Conservation (phyloP, 2,113 vertebrate species). For the Microcebus ravelobensis region DNA sequence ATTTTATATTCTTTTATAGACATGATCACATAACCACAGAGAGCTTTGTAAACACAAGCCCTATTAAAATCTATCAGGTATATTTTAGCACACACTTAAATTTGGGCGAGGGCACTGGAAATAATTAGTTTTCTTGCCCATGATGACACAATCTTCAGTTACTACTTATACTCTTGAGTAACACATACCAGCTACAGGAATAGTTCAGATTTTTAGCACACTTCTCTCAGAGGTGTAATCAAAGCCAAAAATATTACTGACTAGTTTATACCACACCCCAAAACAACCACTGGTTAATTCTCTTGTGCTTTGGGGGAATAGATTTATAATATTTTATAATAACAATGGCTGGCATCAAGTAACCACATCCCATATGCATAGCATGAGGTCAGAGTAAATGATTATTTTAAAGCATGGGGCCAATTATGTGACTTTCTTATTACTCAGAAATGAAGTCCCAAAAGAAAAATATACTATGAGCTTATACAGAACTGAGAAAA, state of each 20-base stretch:
- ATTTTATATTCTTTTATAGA: conserved; percentile 43
- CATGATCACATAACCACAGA: conserved; percentile 53
- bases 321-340: conserved; percentile 43
- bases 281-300: conserved; percentile 14
- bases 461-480: neutral
- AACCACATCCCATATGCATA: neutral
- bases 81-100: neutral
- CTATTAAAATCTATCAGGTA: neutral
- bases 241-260: conserved; percentile 11
- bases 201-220: neutral
- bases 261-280: conserved; percentile 6
- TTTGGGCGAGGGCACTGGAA: neutral
- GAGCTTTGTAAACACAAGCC: neutral
- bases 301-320: neutral
- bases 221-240: conserved; percentile 37
- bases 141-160: conserved; percentile 13
- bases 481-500: neutral
- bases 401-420: conserved; percentile 27
- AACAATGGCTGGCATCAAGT: neutral
- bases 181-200: neutral
- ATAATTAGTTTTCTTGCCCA: neutral
- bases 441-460: neutral
- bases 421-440: neutral
- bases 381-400: neutral
- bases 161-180: conserved; percentile 11